Percentiles rank a stretch among this genome's conserved stretches.
Conservation (phyloP, 1,140 invertebrate species). For the Thrips palmi region DNA sequence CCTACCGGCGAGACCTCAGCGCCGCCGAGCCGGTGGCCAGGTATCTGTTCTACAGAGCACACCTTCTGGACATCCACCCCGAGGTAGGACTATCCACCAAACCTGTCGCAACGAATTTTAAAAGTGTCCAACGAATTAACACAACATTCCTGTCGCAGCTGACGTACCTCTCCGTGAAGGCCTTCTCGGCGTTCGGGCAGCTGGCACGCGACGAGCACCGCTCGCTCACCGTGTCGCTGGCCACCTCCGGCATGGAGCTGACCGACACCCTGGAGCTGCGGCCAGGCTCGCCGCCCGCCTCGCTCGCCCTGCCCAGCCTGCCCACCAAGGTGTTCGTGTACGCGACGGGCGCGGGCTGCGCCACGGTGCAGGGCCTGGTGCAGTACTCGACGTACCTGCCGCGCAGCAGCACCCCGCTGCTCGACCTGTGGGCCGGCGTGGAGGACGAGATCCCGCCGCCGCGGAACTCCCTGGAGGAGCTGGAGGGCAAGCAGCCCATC, state of each 20-base stretch:
- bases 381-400: slow-evolving; percentile 36
- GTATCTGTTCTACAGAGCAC: slow-evolving; percentile 40
- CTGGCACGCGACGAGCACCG: slow-evolving; percentile 35
- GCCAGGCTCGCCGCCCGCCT: slow-evolving; percentile 28
- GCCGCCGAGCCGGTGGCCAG: slow-evolving; percentile 36
- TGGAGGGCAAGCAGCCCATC: slow-evolving; percentile 36
- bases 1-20: slow-evolving; percentile 30
- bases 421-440: slow-evolving; percentile 34
- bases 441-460: slow-evolving; percentile 36
- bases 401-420: slow-evolving; percentile 28
- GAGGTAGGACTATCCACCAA: slow-evolving; percentile 20
- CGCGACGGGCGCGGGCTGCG: slow-evolving; percentile 42
- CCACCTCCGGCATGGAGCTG: slow-evolving; percentile 43
- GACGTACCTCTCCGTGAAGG: slow-evolving; percentile 33
- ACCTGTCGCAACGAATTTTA: not conserved
- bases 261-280: slow-evolving; percentile 39
- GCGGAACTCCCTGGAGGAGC: slow-evolving; percentile 34
- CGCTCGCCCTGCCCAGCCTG: slow-evolving; percentile 33
- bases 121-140: not conserved
- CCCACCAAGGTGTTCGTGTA: slow-evolving; percentile 46
- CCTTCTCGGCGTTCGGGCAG: slow-evolving; percentile 31
- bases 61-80: slow-evolving; percentile 34
- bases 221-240: slow-evolving; percentile 37
- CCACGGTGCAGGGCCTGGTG: slow-evolving; percentile 33
- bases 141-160: slow-evolving; percentile 18